Conservation (phyloP, 2,797 vertebrate species). For the Borostomias antarcticus region DNA sequence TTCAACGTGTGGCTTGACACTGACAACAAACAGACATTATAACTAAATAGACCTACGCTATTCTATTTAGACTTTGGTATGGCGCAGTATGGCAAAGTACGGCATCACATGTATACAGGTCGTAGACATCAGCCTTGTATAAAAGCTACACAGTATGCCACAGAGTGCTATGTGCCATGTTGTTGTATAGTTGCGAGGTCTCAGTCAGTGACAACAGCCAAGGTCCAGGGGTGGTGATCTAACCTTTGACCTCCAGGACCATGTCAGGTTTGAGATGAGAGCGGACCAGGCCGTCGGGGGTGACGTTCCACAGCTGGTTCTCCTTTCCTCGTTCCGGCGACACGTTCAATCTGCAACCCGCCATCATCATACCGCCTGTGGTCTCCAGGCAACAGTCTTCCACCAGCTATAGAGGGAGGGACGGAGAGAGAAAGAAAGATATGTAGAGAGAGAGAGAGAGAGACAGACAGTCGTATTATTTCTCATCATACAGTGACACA, state of each 20-base stretch:
- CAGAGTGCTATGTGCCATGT: not conserved
- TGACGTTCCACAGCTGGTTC: slow-evolving; percentile 88
- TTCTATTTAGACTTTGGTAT: too few species aligned
- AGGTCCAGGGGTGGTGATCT: slow-evolving; percentile 48
- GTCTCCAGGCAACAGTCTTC: slow-evolving; percentile 91
- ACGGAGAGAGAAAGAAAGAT: not conserved
- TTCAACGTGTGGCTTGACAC: too few species aligned
- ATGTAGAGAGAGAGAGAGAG: not conserved
- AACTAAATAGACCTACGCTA: not conserved
- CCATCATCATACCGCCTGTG: slow-evolving; percentile 84
- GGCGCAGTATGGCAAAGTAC: too few species aligned
- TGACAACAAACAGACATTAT: too few species aligned
- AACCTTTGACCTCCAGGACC: slow-evolving; percentile 96
- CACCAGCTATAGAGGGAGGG: slow-evolving; percentile 73
- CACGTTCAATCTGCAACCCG: slow-evolving; percentile 85
- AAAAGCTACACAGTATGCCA: not conserved
- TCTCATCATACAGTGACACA: too few species aligned
- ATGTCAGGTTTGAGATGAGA: slow-evolving; percentile 86
- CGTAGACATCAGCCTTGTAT: not conserved
- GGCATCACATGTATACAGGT: not conserved
- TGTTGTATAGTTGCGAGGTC: not conserved
- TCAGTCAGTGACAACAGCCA: not conserved
- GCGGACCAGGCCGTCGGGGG: slow-evolving; percentile 84
- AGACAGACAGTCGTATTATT: too few species aligned
- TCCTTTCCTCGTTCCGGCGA: slow-evolving; percentile 81